Base-by-base conservation (phyloP, 2,113 vertebrate species). In the Campylorhamphus procurvoides region DNA sequence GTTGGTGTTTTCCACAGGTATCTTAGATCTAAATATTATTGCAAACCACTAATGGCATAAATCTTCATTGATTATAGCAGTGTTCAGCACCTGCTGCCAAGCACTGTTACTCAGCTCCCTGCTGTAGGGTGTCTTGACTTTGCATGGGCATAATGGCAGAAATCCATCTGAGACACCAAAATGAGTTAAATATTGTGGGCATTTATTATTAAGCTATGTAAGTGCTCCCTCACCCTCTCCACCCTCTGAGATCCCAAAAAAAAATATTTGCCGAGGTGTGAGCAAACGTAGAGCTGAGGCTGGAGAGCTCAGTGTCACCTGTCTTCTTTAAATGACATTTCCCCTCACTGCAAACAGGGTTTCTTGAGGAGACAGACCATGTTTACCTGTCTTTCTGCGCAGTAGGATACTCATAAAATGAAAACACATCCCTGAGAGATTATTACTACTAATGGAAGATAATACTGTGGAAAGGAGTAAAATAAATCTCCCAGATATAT, bases 151-250 rank as follows among this genome's bases (percentile, higher is more conserved):
- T 35, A 50, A 72, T 23, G 66, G 49, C 80, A 94, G 69, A 84
- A 87, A 44, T 63, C n/a, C 35, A 46, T 16, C 80, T 49, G 74
- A 84, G 49, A 77, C 22, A 22, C 44, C 40, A 69, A 89, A 63
- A 81, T 29, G 3, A 81, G 29, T 12, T 74, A 6, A 78, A 63
- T 46, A 31, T 37, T 74, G 47, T 0, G 1, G n/a, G 17, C 19
- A 66, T 84, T 90, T 74, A 67, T 74, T 55, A 47, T 31, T 19
- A 50, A 66, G 22, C 20, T 60, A 6, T 44, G n/a, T 28, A 89
- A 77, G 63, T 4, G 2, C 4, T 63, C 49, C 5, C 5, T 52
- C 7, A 28, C 9, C 25, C 8, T 83, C 47, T 14, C 14, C 0
- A 3, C 3, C 16, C 8, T 24, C 18, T 18, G 18, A 40, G 50